Evolutionary conservation across 2,113 vertebrate species (phyloP).

Genomic region (Chamaea fasciata): DNA sequence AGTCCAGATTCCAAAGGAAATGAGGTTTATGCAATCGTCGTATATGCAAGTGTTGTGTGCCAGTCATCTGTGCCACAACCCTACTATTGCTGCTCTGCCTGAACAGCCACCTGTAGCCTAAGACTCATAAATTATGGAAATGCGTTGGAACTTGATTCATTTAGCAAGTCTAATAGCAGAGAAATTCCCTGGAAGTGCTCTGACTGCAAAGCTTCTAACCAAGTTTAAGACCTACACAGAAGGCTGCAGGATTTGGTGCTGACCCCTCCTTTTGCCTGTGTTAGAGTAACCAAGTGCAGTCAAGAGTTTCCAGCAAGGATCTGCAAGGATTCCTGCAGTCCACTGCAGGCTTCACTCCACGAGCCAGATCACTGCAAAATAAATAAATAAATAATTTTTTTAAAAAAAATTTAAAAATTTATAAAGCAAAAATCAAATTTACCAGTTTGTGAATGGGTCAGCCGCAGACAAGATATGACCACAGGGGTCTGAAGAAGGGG

Average conservation of each 20-base stretch:
- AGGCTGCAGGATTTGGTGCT: background rate
- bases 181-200: background rate
- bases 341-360: background rate
- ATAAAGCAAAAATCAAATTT: background rate
- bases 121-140: background rate
- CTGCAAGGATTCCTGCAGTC: too few relatives aligned
- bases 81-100: background rate
- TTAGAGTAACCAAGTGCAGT: background rate
- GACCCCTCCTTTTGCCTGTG: background rate
- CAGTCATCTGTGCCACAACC: background rate
- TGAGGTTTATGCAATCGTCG: background rate
- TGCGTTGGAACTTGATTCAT: background rate
- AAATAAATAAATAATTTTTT: background rate
- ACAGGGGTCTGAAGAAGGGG: background rate
- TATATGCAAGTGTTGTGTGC: accelerated
- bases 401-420: too few relatives aligned
- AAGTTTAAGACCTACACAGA: background rate
- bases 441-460: accelerated
- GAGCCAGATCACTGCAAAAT: background rate
- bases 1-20: background rate
- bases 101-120: background rate
- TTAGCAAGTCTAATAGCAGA: background rate
- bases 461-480: background rate
- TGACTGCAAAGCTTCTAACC: background rate
- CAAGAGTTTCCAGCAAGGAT: background rate